Percentiles rank a stretch among this genome's conserved stretches.
Conservation (phyloP, 2,113 vertebrate species). For the Montifringilla adamsi region DNA sequence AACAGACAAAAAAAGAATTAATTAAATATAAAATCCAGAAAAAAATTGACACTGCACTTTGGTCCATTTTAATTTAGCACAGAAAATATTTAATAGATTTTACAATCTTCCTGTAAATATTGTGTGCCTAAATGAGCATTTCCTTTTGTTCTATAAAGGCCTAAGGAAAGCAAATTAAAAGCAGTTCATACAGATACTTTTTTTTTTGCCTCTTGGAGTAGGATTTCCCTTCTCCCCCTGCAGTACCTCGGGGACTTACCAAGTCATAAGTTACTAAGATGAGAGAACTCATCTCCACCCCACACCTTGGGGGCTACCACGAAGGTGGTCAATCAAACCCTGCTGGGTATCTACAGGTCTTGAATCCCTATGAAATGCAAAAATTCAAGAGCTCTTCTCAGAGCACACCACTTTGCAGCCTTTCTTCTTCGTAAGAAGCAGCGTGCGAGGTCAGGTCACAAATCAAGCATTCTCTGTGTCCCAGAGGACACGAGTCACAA, state of each 20-base stretch:
- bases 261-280: not conserved
- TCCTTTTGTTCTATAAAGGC: not conserved
- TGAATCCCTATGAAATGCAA: not conserved
- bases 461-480: not conserved
- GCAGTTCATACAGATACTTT: not conserved
- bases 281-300: not conserved
- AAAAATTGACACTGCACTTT: not conserved
- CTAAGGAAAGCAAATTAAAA: not conserved
- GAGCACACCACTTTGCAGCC: not conserved
- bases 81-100: not conserved
- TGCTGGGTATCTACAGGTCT: not conserved
- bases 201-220: not conserved
- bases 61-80: not conserved
- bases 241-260: not conserved
- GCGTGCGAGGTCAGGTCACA: not conserved
- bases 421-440: not conserved
- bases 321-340: not conserved
- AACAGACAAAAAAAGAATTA: not conserved
- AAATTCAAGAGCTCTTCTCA: not conserved
- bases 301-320: fast-evolving
- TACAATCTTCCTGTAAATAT: not conserved
- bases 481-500: not conserved
- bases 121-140: not conserved
- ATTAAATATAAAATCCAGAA: not conserved
- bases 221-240: not conserved